A percentile compares a stretch with the other conserved stretches of the same genome.
phyloP scores from a whole-genome alignment of 2,797 vertebrate genomes.

The Craterocephalus amniculus region DNA sequence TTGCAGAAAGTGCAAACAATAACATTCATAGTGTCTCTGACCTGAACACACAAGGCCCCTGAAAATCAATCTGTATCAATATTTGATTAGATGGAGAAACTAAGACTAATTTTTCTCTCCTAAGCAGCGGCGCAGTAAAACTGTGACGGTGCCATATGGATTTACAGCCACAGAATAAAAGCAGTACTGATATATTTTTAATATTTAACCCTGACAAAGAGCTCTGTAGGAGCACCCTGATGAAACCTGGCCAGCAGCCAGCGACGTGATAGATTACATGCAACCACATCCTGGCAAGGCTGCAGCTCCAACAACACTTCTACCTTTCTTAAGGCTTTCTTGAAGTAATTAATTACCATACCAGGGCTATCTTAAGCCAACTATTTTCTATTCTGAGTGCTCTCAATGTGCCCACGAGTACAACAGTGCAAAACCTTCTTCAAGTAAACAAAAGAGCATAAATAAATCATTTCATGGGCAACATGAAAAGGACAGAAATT shows the following conservation, averaged over 20 bases:
- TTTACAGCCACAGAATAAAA: slow-evolving; percentile 59
- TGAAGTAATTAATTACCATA: slow-evolving; percentile 33
- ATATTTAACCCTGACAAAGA: slow-evolving; percentile 59
- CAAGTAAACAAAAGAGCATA: slow-evolving; percentile 8
- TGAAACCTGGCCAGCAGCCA: slow-evolving; percentile 58
- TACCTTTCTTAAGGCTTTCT: slow-evolving; percentile 21
- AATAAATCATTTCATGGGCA: slow-evolving; percentile 21
- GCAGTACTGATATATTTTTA: slow-evolving; percentile 68
- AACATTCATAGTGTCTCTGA: slow-evolving; percentile 15
- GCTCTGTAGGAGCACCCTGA: slow-evolving; percentile 28
- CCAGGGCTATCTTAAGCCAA: slow-evolving; percentile 27
- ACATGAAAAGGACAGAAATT: neutral
- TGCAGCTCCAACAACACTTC: slow-evolving; percentile 33
- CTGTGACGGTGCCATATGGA: slow-evolving; percentile 44
- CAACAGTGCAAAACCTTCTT: neutral
- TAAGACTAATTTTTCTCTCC: slow-evolving; percentile 39
- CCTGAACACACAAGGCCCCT: slow-evolving; percentile 36
- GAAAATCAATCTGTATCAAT: slow-evolving; percentile 52
- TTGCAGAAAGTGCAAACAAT: slow-evolving; percentile 45
- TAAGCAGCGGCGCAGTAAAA: slow-evolving; percentile 19
- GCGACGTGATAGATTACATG: slow-evolving; percentile 67
- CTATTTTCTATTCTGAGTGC: slow-evolving; percentile 10
- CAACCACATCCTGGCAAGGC: slow-evolving; percentile 47
- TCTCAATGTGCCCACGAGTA: neutral
- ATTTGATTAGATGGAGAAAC: slow-evolving; percentile 53